Conservation (phyloP, 2,888 invertebrate genomes). For the Eupithecia insigniata region DNA sequence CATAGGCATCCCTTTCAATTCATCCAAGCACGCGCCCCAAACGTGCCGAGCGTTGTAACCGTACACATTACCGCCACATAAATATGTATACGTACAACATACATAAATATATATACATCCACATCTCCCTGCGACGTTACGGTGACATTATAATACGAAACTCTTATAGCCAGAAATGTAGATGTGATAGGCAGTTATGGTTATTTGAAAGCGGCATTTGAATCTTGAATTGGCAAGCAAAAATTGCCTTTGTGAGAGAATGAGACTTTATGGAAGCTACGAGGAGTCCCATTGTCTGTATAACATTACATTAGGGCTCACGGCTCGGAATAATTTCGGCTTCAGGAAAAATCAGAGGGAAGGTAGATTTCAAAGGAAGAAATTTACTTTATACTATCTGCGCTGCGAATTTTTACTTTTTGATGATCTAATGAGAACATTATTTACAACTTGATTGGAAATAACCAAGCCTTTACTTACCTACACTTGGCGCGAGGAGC, state of each 20-base stretch:
- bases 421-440: background rate
- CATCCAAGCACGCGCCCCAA: constrained; percentile 62
- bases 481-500: too few species aligned
- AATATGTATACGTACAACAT: constrained; percentile 56
- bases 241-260: constrained; percentile 28
- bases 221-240: constrained; percentile 33
- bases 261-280: constrained; percentile 24
- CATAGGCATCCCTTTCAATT: constrained; percentile 58
- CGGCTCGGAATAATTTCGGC: constrained; percentile 12
- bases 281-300: constrained; percentile 18
- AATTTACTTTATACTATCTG: background rate
- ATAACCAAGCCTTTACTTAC: background rate
- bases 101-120: constrained; percentile 36
- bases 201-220: constrained; percentile 40
- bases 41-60: constrained; percentile 66
- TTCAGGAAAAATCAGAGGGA: constrained; percentile 10
- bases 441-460: background rate
- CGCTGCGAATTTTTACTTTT: background rate
- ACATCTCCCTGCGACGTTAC: constrained; percentile 53
- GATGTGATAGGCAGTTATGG: constrained; percentile 55
- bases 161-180: constrained; percentile 43
- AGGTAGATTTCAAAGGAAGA: constrained; percentile 10
- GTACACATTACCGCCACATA: constrained; percentile 57
- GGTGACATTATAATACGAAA: constrained; percentile 59
- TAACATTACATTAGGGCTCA: constrained; percentile 18